Evolutionary conservation across 1,140 invertebrate genomes (phyloP).

Genomic region (Panagrolaimus sp.): DNA sequence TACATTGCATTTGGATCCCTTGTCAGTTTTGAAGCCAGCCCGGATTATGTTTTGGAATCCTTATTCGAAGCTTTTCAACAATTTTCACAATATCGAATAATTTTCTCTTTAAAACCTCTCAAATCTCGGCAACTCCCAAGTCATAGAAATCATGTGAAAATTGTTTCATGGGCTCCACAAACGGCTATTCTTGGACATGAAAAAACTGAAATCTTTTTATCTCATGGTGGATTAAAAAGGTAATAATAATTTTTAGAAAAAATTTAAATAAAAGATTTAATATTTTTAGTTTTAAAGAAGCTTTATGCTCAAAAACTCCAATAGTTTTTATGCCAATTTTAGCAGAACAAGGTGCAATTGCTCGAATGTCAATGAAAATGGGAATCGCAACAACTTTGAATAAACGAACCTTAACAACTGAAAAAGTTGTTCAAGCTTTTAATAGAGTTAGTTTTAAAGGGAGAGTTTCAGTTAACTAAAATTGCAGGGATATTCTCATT

Average conservation of each 20-base stretch:
- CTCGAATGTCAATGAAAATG: neutral
- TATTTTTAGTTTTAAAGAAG: slow-evolving; percentile 16
- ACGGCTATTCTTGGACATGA: slow-evolving; percentile 15
- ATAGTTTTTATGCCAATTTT: slow-evolving; percentile 15
- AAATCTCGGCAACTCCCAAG: neutral
- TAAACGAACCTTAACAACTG: slow-evolving; percentile 10
- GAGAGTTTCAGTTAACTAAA: too few relatives aligned
- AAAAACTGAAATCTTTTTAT: slow-evolving; percentile 4
- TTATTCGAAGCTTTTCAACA: slow-evolving; percentile 18
- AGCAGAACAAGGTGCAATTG: slow-evolving; percentile 7
- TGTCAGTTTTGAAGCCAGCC: neutral
- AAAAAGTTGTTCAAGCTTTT: too few relatives aligned
- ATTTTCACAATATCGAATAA: neutral
- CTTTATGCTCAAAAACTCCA: slow-evolving; percentile 6
- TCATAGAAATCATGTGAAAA: slow-evolving; percentile 2
- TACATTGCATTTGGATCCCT: slow-evolving; percentile 20
- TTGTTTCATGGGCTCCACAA: slow-evolving; percentile 21
- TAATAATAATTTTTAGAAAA: slow-evolving; percentile 12
- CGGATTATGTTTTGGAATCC: neutral
- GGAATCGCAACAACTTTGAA: slow-evolving; percentile 16
- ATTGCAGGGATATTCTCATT: too few relatives aligned
- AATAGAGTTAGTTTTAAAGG: too few relatives aligned
- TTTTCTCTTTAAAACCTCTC: slow-evolving; percentile 6
- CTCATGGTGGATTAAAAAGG: slow-evolving; percentile 19
- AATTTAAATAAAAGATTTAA: neutral